Conservation (phyloP, 2,797 vertebrate genomes). For the Pseudomugil gertrudae region DNA sequence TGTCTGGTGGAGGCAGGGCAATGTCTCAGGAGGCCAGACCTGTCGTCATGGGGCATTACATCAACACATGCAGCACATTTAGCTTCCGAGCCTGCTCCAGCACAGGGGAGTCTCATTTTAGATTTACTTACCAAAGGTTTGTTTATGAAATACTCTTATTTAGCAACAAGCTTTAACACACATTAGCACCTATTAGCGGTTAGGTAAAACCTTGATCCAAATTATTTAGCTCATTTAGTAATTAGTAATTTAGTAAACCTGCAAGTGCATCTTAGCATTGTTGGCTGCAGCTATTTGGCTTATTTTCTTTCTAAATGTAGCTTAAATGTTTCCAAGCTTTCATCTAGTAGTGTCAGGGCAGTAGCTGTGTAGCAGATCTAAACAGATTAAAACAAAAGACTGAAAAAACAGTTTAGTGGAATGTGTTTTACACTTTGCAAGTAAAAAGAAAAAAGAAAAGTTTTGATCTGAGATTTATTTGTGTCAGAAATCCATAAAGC, state of each 20-base stretch:
- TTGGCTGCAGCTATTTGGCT: background rate
- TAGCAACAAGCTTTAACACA: background rate
- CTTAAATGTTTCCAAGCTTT: background rate
- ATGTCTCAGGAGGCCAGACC: conserved; percentile 59
- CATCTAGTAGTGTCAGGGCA: background rate
- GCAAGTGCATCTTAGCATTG: background rate
- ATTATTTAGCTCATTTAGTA: background rate
- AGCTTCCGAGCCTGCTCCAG: conserved; percentile 30
- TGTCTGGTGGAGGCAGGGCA: conserved; percentile 51
- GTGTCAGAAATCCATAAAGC: background rate
- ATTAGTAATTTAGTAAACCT: background rate
- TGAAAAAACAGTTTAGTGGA: background rate
- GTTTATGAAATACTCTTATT: background rate
- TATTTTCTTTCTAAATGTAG: background rate
- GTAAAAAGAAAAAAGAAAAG: background rate
- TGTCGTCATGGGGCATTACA: conserved; percentile 53
- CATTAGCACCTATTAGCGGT: background rate
- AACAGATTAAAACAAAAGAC: background rate
- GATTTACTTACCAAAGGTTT: conserved; percentile 1
- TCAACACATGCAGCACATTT: conserved; percentile 47
- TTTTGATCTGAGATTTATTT: background rate
- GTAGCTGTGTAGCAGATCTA: background rate
- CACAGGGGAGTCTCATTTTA: conserved; percentile 2
- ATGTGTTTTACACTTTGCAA: background rate
- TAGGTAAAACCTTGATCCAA: background rate